Evolutionary conservation across 2,888 invertebrate genomes (phyloP).

Genomic region (Beris morrisii): DNA sequence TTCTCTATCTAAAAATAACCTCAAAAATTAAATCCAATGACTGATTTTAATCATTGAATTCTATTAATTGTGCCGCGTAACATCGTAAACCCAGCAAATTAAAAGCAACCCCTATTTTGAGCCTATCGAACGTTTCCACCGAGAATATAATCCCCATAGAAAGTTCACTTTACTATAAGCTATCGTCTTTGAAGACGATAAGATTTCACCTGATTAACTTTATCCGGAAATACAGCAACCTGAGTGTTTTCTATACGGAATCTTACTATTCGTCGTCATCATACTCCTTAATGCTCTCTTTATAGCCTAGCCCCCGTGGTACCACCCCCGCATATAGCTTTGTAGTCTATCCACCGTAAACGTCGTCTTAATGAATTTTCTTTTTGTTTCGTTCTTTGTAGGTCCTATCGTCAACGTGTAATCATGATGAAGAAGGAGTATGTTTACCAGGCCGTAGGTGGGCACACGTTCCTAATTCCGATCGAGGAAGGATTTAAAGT

Average conservation of each 20-base stretch:
- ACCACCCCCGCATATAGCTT: not conserved
- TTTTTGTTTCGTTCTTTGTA: slow-evolving; percentile 50
- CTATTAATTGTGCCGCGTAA: slow-evolving; percentile 1
- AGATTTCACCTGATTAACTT: slow-evolving; percentile 31
- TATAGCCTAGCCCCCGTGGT: not conserved
- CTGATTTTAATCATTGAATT: too few relatives aligned
- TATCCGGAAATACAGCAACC: slow-evolving; percentile 2
- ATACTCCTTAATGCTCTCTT: too few relatives aligned
- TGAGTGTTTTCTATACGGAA: not conserved
- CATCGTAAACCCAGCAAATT: slow-evolving; percentile 3
- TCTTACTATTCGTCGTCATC: too few relatives aligned
- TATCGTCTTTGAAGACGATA: slow-evolving; percentile 1
- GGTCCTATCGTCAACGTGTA: slow-evolving; percentile 76
- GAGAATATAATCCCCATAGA: slow-evolving; percentile 6
- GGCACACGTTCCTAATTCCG: slow-evolving; percentile 87
- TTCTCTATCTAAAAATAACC: too few relatives aligned
- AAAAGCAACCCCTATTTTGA: not conserved
- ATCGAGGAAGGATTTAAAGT: slow-evolving; percentile 89
- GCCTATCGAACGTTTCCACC: not conserved
- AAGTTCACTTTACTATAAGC: slow-evolving; percentile 3
- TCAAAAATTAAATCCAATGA: too few relatives aligned
- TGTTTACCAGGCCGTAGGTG: slow-evolving; percentile 75
- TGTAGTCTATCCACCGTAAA: not conserved
- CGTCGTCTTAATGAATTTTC: slow-evolving; percentile 27
- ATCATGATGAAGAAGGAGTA: slow-evolving; percentile 71